Conservation (phyloP, 2,797 vertebrate species). For the Mus minutoides region DNA sequence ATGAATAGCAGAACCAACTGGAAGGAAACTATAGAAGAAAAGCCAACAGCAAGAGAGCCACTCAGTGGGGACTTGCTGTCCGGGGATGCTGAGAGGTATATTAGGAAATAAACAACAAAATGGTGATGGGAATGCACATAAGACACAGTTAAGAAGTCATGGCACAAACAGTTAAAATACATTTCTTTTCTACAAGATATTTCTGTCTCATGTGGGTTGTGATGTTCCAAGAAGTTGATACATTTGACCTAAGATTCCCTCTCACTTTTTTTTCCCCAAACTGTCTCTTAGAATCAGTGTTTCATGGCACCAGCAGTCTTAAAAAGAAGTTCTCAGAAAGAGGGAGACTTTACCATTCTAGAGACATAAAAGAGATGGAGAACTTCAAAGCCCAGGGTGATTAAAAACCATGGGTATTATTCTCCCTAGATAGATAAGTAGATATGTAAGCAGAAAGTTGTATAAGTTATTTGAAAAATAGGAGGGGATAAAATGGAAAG, state of each 20-base stretch:
- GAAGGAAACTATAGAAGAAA: not conserved
- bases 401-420: not conserved
- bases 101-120: not conserved
- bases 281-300: constrained; percentile 16
- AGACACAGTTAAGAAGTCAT: not conserved
- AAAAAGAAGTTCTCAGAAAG: constrained; percentile 35
- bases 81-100: not conserved
- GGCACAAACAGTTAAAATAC: not conserved
- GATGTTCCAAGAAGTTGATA: constrained; percentile 36
- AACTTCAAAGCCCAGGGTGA: not conserved
- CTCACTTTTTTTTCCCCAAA: not conserved
- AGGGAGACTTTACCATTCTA: not conserved
- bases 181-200: not conserved
- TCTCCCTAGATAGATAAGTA: not conserved
- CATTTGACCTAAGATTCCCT: not conserved
- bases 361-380: not conserved
- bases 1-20: rapidly evolving
- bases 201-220: not conserved
- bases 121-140: not conserved
- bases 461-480: not conserved
- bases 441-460: not conserved
- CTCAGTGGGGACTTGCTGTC: too few species aligned
- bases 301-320: not conserved
- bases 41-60: too few species aligned
- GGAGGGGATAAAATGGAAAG: not conserved